phyloP scores from a whole-genome alignment of 1,140 invertebrate species.

The Atta cephalotes region DNA sequence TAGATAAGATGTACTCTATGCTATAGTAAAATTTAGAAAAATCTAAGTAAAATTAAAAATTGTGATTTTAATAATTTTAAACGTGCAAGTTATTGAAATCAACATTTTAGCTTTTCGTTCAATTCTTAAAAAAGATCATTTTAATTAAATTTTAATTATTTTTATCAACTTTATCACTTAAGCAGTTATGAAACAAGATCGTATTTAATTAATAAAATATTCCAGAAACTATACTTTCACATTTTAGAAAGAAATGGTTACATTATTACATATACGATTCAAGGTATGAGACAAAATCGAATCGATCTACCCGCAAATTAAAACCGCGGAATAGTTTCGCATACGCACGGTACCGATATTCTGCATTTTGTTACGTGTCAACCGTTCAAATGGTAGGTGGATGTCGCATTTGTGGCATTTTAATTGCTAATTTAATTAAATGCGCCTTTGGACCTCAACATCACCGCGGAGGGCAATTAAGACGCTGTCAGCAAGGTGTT shows the following conservation, averaged over 20 bases:
- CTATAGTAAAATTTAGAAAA: not conserved
- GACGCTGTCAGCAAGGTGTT: conserved; percentile 80
- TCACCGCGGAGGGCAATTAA: conserved; percentile 75
- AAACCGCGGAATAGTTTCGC: conserved; percentile 50
- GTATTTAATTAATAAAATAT: conserved; percentile 25
- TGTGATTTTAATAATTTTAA: not conserved
- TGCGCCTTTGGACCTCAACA: conserved; percentile 58
- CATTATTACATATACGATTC: not conserved
- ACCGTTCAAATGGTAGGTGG: not conserved
- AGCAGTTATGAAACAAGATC: conserved; percentile 1
- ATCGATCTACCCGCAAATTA: conserved; percentile 61
- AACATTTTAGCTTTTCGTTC: not conserved
- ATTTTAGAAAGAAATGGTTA: not conserved
- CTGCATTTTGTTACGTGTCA: conserved; percentile 46
- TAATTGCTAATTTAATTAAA: conserved; percentile 84
- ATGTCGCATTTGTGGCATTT: conserved; percentile 74
- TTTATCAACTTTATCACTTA: not conserved
- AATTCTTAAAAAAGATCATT: not conserved
- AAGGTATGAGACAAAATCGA: conserved; percentile 46
- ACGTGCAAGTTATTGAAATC: not conserved
- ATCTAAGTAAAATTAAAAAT: not conserved
- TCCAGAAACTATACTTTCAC: not conserved
- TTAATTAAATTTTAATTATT: not conserved
- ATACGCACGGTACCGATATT: conserved; percentile 11
- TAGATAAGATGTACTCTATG: not conserved